A percentile compares a stretch with the other conserved stretches of the same genome.
These are phyloP conservation scores for Idaea biselata DNA, from an alignment of 2,888 invertebrate species.

Conservation along the genomic window DNA sequence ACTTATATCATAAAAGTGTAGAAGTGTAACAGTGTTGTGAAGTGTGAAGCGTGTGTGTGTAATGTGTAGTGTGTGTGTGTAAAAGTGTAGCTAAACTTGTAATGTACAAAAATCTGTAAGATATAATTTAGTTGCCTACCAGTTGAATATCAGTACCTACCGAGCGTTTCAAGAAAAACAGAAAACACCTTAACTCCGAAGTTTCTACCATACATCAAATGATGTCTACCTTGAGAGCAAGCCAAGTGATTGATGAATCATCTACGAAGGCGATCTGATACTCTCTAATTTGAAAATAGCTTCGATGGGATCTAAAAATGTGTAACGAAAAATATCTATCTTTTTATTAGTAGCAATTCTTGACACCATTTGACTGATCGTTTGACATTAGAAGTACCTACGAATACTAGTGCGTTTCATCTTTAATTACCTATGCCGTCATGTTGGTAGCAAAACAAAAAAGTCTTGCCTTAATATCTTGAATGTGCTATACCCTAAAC, in stretches of 20 bases:
- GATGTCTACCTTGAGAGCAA: neutral
- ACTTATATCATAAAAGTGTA: no score
- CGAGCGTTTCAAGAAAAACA: neutral
- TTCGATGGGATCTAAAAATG: constrained; percentile 12
- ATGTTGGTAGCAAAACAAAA: no score
- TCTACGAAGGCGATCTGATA: constrained; percentile 27
- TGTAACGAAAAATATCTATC: neutral
- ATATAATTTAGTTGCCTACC: neutral
- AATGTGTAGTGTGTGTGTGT: no score
- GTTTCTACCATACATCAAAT: neutral
- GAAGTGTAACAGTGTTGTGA: no score
- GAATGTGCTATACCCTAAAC: no score
- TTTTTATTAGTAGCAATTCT: neutral
- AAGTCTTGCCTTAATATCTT: no score
- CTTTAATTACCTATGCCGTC: no score
- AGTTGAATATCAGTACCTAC: neutral
- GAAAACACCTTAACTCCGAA: neutral
- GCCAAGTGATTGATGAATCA: neutral
- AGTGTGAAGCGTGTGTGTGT: no score
- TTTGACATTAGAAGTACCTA: neutral
- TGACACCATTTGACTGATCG: neutral
- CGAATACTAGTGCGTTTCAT: no score
- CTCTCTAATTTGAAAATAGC: constrained; percentile 46
- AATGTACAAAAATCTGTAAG: neutral
- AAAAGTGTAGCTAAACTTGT: no score